phyloP scores from a whole-genome alignment of 2,888 invertebrate genomes.

The Plebejus argus region DNA sequence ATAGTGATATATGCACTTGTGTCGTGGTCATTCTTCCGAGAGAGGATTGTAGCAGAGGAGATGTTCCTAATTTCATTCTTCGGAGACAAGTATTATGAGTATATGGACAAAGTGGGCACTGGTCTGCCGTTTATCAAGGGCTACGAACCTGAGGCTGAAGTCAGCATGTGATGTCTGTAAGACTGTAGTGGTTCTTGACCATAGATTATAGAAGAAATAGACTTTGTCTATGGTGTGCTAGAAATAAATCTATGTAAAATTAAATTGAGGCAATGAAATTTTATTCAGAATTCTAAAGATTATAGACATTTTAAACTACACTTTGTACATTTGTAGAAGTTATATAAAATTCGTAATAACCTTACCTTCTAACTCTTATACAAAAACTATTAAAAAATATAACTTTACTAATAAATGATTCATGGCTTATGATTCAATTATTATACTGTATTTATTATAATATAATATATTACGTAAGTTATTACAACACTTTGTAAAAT shows the following conservation, averaged over 20 bases:
- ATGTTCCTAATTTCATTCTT: slow-evolving; percentile 94
- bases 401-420: neutral
- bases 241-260: neutral
- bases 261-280: neutral
- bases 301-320: too few species aligned
- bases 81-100: slow-evolving; percentile 91
- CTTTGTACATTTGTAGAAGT: neutral
- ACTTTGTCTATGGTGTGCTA: neutral
- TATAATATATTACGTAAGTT: neutral
- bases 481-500: neutral
- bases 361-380: neutral
- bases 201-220: neutral
- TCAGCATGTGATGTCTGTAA: slow-evolving; percentile 36
- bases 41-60: slow-evolving; percentile 94
- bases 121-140: slow-evolving; percentile 95
- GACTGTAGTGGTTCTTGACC: neutral
- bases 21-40: slow-evolving; percentile 96
- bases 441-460: neutral
- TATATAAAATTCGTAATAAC: neutral
- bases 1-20: slow-evolving; percentile 88
- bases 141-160: slow-evolving; percentile 63
- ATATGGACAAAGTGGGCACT: slow-evolving; percentile 90
- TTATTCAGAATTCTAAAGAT: neutral
- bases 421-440: neutral
- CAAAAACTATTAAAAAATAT: neutral